phyloP scores from a whole-genome alignment of 2,888 invertebrate species.

The Idaea dimidiata region DNA sequence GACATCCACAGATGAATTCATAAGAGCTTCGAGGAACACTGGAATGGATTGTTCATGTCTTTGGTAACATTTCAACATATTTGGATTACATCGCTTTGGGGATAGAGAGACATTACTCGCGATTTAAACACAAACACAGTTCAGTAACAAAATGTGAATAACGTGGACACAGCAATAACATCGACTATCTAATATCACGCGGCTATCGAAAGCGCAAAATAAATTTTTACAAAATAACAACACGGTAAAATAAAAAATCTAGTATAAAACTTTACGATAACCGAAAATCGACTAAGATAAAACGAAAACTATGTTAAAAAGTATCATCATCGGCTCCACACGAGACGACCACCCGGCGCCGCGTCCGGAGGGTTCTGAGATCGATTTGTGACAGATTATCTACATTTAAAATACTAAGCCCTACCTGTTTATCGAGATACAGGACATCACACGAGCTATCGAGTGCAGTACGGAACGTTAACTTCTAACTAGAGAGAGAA shows the following conservation, averaged over 20 bases:
- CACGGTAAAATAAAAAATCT: conserved; percentile 68
- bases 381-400: conserved; percentile 43
- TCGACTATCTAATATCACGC: conserved; percentile 75
- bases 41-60: conserved; percentile 66
- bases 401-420: not conserved
- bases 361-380: too few species aligned
- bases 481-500: conserved; percentile 11
- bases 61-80: conserved; percentile 73
- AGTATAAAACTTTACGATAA: conserved; percentile 64
- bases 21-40: conserved; percentile 15
- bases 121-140: conserved; percentile 25
- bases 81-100: conserved; percentile 37
- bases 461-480: too few species aligned
- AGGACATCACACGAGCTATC: not conserved
- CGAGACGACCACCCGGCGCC: too few species aligned
- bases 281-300: conserved; percentile 50
- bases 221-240: conserved; percentile 68
- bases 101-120: conserved; percentile 20
- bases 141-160: conserved; percentile 25
- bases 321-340: too few species aligned
- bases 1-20: too few species aligned
- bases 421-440: not conserved
- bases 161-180: conserved; percentile 47
- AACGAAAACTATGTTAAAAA: conserved; percentile 44
- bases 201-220: conserved; percentile 64